Evolutionary conservation across 2,113 vertebrate species (phyloP).

Genomic region (Cinclus cinclus): DNA sequence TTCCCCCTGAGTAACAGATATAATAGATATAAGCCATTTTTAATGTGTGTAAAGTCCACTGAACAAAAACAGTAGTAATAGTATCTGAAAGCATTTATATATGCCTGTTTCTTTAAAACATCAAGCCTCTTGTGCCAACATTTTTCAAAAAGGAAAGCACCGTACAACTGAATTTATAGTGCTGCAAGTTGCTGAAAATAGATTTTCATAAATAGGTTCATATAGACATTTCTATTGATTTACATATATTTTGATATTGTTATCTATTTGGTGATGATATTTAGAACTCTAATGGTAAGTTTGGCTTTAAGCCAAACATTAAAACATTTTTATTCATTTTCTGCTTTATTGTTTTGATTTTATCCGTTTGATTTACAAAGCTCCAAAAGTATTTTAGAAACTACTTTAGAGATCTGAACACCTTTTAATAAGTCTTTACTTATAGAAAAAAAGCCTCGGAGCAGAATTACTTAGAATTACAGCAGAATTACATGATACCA

Average conservation of each 20-base stretch:
- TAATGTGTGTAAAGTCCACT: not conserved
- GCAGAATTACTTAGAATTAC: not conserved
- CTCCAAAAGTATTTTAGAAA: conserved; percentile 5
- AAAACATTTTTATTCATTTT: conserved; percentile 23
- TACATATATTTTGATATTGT: conserved; percentile 23
- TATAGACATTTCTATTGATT: conserved; percentile 36
- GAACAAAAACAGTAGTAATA: not conserved
- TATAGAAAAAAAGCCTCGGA: not conserved
- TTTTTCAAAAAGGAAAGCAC: not conserved
- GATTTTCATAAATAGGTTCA: conserved; percentile 15
- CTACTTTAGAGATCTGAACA: not conserved
- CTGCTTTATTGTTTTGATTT: conserved; percentile 28
- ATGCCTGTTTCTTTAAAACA: not conserved
- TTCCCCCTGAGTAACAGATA: not conserved
- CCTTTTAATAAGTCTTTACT: not conserved
- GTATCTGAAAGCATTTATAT: not conserved
- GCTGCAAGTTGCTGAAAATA: not conserved
- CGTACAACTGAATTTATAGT: not conserved
- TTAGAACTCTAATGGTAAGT: conserved; percentile 70
- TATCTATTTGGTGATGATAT: conserved; percentile 56
- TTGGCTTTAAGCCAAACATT: conserved; percentile 57
- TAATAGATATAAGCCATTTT: not conserved
- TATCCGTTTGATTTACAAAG: conserved; percentile 28
- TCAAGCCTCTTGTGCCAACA: not conserved
- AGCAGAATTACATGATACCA: not conserved